Evolutionary conservation across 2,113 vertebrate genomes (phyloP).

Genomic region (Hipposideros armiger): DNA sequence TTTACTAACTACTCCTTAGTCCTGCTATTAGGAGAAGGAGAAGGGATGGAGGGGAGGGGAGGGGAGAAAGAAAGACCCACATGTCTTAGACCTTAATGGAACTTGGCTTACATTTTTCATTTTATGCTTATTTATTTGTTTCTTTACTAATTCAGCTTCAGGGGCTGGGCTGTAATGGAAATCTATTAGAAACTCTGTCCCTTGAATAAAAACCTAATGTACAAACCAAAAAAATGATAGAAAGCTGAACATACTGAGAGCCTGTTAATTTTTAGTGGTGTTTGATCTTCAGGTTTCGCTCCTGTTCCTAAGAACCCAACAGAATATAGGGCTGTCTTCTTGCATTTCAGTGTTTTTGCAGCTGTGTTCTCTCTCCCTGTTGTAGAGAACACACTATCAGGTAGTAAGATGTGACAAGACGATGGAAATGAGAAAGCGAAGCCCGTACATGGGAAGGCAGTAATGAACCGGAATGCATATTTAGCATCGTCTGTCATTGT

Average conservation of each 20-base stretch:
- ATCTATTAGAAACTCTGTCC: neutral
- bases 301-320: slow-evolving; percentile 19
- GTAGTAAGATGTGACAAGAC: slow-evolving; percentile 70
- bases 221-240: neutral
- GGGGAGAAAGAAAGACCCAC: neutral
- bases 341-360: slow-evolving; percentile 49
- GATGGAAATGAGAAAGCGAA: slow-evolving; percentile 72
- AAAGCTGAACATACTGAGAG: slow-evolving; percentile 11
- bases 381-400: slow-evolving; percentile 63
- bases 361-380: slow-evolving; percentile 28
- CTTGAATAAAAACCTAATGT: slow-evolving; percentile 1
- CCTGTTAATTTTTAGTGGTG: slow-evolving; percentile 31
- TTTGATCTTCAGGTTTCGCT: slow-evolving; percentile 53
- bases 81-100: neutral
- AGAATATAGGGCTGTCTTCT: neutral
- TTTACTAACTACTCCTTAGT: slow-evolving; percentile 4
- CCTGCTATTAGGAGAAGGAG: neutral
- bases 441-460: slow-evolving; percentile 50
- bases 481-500: slow-evolving; percentile 83
- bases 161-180: neutral
- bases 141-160: slow-evolving; percentile 21
- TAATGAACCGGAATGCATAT: slow-evolving; percentile 83
- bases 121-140: neutral
- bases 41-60: too few species aligned
- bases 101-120: neutral